Evolutionary conservation across 2,888 invertebrate species (phyloP).

Genomic region (Hesperia comma): DNA sequence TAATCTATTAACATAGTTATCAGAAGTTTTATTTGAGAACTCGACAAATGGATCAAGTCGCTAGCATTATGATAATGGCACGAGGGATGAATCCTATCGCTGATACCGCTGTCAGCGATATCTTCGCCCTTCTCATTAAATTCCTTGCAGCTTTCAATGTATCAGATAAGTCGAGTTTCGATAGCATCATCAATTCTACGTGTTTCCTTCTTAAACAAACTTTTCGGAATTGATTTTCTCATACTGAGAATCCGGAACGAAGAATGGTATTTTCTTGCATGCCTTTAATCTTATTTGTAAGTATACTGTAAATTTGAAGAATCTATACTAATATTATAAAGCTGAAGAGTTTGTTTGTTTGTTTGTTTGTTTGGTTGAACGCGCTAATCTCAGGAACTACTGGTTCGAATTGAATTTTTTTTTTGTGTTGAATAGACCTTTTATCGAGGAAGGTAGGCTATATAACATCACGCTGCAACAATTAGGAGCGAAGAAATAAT

Average conservation of each 20-base stretch:
- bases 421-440: too few species aligned
- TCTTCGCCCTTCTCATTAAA: slow-evolving; percentile 32
- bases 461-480: too few species aligned
- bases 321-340: too few species aligned
- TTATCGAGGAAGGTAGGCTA: too few species aligned
- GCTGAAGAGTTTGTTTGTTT: too few species aligned
- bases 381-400: too few species aligned
- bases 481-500: too few species aligned
- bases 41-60: neutral
- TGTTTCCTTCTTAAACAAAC: slow-evolving; percentile 16
- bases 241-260: neutral
- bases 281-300: neutral
- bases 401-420: too few species aligned
- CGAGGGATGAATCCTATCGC: slow-evolving; percentile 23
- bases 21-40: slow-evolving; percentile 4
- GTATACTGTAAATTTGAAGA: neutral
- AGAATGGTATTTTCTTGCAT: neutral
- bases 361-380: too few species aligned
- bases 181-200: slow-evolving; percentile 20
- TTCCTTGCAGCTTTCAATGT: slow-evolving; percentile 21
- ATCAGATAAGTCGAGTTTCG: slow-evolving; percentile 24
- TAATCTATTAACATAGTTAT: slow-evolving; percentile 5
- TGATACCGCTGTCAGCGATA: slow-evolving; percentile 19
- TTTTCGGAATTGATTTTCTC: slow-evolving; percentile 2
- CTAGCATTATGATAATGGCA: slow-evolving; percentile 22